Evolutionary conservation across 2,797 vertebrate species (phyloP), one percentile per base, ranked within the genome.

Genomic region (Pampus argenteus): DNA sequence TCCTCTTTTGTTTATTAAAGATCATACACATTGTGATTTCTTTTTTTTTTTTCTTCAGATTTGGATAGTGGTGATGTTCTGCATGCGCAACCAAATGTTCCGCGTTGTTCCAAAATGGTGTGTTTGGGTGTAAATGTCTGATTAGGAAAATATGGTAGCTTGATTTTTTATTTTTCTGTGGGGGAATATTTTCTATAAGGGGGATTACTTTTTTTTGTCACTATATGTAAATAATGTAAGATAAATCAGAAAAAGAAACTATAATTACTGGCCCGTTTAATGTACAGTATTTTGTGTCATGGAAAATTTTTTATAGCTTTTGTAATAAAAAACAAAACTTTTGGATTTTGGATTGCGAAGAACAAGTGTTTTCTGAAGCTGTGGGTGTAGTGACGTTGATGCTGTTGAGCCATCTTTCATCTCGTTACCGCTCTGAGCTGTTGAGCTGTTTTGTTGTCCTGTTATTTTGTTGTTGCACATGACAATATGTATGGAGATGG

Each of bases 201-300:
- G 52, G 66, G 42, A 38, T 76, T 79, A 45, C 9, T 34, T 83
- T 77, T n/a, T 83, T 74, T 55, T 82, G 75, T 86, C 70, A 78
- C 57, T 75, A 76, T 66, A 52, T 93, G 89, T 93, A 93, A 86
- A 92, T 94, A 89, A 17, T 92, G 85, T 93, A 92, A 87, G 74
- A 92, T 86, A 83, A 70, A 66, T 78, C 38, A 36, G 40, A 52
- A 66, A 69, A 70, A 50, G 56, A 64, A 69, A 71, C 18, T 76
- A 79, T 76, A 85, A 81, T 86, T 78, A 69, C 75, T 63, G 74
- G 89, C 78, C 75, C 87, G 85, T 92, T 88, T 89, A 90, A 81
- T 93, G 90, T 91, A 93, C 88, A 93, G 92, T 92, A 92, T 93
- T 93, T 93, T 93, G 87, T 91, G 81, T 85, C 76, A 71, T 70